A percentile compares a stretch with the other conserved stretches of the same genome.
Evolutionary conservation across 2,888 invertebrate species (phyloP).

Genomic region (Drosophila formosana): DNA sequence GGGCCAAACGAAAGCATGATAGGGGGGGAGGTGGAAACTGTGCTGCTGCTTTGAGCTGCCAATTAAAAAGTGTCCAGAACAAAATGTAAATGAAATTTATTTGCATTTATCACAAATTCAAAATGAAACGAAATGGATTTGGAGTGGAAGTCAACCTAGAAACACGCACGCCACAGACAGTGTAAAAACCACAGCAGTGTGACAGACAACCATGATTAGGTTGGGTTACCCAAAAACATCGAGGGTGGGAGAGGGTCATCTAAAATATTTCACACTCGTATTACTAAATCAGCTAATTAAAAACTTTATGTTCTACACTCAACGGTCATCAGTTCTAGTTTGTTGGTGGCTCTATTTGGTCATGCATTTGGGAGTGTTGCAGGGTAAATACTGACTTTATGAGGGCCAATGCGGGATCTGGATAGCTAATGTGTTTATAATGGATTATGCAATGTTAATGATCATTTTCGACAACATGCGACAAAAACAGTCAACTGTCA

Average conservation of each 20-base stretch:
- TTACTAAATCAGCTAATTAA: conserved; percentile 83
- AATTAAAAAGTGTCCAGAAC: conserved; percentile 63
- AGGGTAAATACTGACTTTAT: not conserved
- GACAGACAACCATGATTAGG: conserved; percentile 45
- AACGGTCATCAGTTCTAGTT: conserved; percentile 56
- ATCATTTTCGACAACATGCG: conserved; percentile 19
- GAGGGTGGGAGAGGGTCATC: not conserved
- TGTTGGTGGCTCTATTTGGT: conserved; percentile 23
- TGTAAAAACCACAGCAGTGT: conserved; percentile 53
- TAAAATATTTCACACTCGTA: conserved; percentile 35
- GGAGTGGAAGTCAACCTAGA: conserved; percentile 8
- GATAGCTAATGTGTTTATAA: conserved; percentile 47
- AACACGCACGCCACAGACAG: conserved; percentile 37
- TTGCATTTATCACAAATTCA: conserved; percentile 61
- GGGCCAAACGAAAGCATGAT: not conserved
- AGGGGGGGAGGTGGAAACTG: not conserved
- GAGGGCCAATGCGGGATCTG: conserved; percentile 6
- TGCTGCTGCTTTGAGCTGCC: conserved; percentile 50
- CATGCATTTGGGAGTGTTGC: conserved; percentile 17
- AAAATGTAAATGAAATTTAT: conserved; percentile 71
- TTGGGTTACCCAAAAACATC: not conserved
- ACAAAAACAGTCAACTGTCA: conserved; percentile 12
- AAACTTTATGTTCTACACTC: conserved; percentile 75
- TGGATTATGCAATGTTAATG: conserved; percentile 49
- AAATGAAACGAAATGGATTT: conserved; percentile 20